Percentiles rank a stretch among this genome's conserved stretches.
Evolutionary conservation across 2,888 invertebrate species (phyloP).

Genomic region (Leucozona laternaria): DNA sequence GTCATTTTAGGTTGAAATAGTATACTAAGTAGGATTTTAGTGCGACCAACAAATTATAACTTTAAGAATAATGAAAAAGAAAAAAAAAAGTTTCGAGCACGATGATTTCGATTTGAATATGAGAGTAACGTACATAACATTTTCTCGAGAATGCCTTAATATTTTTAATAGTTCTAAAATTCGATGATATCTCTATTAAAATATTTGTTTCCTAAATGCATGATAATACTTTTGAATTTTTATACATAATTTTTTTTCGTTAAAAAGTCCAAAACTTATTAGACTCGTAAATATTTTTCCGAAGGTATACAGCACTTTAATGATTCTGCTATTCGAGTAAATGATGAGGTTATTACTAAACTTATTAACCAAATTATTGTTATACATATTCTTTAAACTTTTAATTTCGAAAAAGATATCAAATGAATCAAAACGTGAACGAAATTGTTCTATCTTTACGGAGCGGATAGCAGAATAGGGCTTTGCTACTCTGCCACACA

Average conservation of each 20-base stretch:
- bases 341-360: not conserved
- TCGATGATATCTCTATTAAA: constrained; percentile 22
- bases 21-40: not conserved
- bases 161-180: not conserved
- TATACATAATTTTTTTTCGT: constrained; percentile 37
- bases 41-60: not conserved
- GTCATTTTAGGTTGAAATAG: constrained; percentile 10
- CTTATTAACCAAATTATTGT: no score
- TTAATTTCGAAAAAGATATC: not conserved
- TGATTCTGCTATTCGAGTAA: not conserved
- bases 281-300: not conserved
- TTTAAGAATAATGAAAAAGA: not conserved
- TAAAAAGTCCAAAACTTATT: constrained; percentile 15
- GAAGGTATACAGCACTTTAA: not conserved
- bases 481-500: no score
- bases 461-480: not conserved
- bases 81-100: not conserved
- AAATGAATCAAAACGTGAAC: not conserved
- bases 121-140: not conserved
- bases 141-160: constrained; percentile 11
- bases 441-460: not conserved
- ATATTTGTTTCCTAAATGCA: not conserved
- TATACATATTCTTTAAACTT: no score
- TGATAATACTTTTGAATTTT: constrained; percentile 41
- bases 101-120: not conserved